Evolutionary conservation across 2,797 vertebrate species (phyloP), one percentile per base, ranked within the genome.

Genomic region (Ctenopoma multispine): DNA sequence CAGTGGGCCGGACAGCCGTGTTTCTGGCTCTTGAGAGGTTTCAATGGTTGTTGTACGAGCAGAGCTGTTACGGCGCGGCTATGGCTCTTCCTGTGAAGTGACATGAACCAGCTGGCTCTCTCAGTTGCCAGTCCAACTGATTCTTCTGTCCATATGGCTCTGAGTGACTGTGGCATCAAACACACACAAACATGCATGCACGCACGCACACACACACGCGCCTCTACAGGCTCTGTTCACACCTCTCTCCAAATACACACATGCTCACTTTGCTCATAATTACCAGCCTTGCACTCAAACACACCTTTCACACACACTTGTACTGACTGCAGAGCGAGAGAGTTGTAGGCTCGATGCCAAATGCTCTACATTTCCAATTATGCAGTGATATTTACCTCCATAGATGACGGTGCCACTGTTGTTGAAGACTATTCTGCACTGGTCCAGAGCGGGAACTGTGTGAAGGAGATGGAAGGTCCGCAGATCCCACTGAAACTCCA

Each of bases 381-480:
- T 13, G 49, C 75, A 69, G 9, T 6, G 4, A 69, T 18, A 59
- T 83, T 92, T 94, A 99, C 98, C 98, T 96, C 98, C 98, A 68
- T 99, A 99, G 93, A 99, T 99, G 81, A 99, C 97, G 0, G 98
- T 99, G 83, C 98, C 98, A 0, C 95, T 98, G 85, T 99, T 97
- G 91, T 99, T 99, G 92, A 99, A 99, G 59, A 99, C 98, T 24
- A 99, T 97, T 34, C 98, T 95, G 85, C 98, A 99, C 89, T 99
- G 98, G 92, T 99, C 98, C 87, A 99, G 92, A 9, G 97, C 98
- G 34, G 98, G 98, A 54, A 99, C 98, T 0, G 97, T 99, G 87
- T 99, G 98, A 40, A 99, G 93, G 55, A 99, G 95, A 87, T 99
- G 98, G 86, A 99, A 99, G 60, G 98, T 99, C 58, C 98, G 92